phyloP scores from a whole-genome alignment of 2,888 invertebrate species.

The Rhingia campestris region DNA sequence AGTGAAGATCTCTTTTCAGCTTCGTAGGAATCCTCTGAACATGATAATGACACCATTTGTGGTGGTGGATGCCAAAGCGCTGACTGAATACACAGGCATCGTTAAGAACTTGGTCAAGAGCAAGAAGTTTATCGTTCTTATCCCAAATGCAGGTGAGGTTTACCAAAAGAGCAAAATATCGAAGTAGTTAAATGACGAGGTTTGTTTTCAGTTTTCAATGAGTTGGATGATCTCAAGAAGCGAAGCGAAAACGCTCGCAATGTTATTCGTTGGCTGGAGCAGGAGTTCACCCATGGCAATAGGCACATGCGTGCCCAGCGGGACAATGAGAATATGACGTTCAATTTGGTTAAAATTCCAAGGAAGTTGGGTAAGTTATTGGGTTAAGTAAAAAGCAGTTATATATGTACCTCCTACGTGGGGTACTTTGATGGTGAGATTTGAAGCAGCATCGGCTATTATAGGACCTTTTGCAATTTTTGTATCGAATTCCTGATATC shows the following conservation, averaged over 20 bases:
- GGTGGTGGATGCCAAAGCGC: slow-evolving; percentile 92
- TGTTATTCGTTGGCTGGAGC: slow-evolving; percentile 96
- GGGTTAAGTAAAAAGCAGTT: no score
- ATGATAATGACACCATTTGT: slow-evolving; percentile 90
- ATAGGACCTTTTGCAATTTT: no score
- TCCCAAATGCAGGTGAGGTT: slow-evolving; percentile 92
- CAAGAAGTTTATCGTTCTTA: slow-evolving; percentile 92
- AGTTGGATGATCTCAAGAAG: slow-evolving; percentile 93
- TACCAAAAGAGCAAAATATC: not conserved
- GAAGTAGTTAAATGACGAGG: not conserved
- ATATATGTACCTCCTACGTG: not conserved
- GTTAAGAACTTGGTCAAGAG: slow-evolving; percentile 92
- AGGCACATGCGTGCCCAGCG: slow-evolving; percentile 94
- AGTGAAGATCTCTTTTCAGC: slow-evolving; percentile 64
- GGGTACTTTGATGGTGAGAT: not conserved
- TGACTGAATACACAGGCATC: slow-evolving; percentile 89
- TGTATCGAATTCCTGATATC: not conserved
- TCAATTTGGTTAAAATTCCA: slow-evolving; percentile 89
- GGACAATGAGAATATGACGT: slow-evolving; percentile 89
- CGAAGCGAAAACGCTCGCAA: slow-evolving; percentile 92
- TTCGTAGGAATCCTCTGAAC: slow-evolving; percentile 80
- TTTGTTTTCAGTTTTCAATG: slow-evolving; percentile 89
- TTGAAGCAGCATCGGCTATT: not conserved
- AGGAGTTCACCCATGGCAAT: slow-evolving; percentile 93
- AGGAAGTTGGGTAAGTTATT: slow-evolving; percentile 87